Conservation (phyloP, 2,888 invertebrate genomes). For the Cistogaster globosa region DNA sequence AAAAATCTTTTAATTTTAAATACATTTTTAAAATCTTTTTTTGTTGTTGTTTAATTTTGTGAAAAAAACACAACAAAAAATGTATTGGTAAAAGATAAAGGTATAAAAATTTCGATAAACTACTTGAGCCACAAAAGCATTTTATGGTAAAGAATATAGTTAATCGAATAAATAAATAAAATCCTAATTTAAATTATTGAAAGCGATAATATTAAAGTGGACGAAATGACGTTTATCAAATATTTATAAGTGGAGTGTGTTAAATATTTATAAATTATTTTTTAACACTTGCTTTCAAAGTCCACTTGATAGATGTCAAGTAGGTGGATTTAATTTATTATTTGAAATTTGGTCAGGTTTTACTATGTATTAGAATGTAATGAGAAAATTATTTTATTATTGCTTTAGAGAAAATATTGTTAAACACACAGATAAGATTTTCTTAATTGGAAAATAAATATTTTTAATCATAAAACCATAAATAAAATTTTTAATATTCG, state of each 20-base stretch:
- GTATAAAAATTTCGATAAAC: too few species aligned
- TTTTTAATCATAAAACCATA: background rate
- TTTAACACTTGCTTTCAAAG: background rate
- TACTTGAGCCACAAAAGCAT: too few species aligned
- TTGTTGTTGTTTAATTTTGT: too few species aligned
- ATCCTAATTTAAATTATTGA: conserved; percentile 8
- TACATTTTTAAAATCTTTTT: too few species aligned
- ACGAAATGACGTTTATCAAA: conserved; percentile 16
- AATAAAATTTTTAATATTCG: background rate
- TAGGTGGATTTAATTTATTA: background rate
- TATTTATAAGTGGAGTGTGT: background rate
- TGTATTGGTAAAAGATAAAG: too few species aligned
- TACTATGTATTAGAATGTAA: background rate
- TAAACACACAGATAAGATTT: conserved; percentile 13
- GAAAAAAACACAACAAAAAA: too few species aligned
- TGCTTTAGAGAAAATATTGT: background rate
- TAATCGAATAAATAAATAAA: conserved; percentile 1
- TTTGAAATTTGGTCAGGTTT: too few species aligned
- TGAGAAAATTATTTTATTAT: background rate
- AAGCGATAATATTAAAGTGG: conserved; percentile 27
- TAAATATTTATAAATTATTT: too few species aligned
- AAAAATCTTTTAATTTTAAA: too few species aligned
- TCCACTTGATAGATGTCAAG: background rate
- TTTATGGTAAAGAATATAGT: background rate
- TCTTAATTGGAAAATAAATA: conserved; percentile 10